A percentile compares a stretch with the other conserved stretches of the same genome.
phyloP scores from a whole-genome alignment of 2,113 vertebrate species.

The Hippocampus abdominalis region DNA sequence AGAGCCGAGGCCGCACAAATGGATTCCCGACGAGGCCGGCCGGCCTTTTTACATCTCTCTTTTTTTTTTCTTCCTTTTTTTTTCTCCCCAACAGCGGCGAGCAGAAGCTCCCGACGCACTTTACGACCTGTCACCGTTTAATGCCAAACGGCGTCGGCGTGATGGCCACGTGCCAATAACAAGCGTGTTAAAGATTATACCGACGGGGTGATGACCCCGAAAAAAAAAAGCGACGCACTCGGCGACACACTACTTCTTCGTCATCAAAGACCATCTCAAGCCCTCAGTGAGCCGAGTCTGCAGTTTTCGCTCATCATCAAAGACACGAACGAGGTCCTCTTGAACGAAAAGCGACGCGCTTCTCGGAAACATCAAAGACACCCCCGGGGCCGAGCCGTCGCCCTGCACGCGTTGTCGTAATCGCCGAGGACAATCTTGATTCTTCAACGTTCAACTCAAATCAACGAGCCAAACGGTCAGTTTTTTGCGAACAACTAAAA shows the following conservation, averaged over 20 bases:
- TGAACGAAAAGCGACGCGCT: too few species aligned
- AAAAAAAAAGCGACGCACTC: neutral
- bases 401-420: too few species aligned
- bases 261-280: too few species aligned
- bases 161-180: neutral
- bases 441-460: too few species aligned
- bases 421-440: too few species aligned
- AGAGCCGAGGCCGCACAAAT: neutral
- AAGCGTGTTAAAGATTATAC: neutral
- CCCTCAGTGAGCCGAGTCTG: too few species aligned
- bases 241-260: neutral
- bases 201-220: neutral
- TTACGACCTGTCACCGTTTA: neutral
- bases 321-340: too few species aligned
- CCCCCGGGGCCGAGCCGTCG: too few species aligned
- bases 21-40: neutral
- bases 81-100: neutral
- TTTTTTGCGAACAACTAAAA: neutral
- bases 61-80: neutral
- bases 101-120: neutral
- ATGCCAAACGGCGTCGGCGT: neutral
- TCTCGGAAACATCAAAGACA: neutral
- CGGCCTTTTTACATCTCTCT: neutral
- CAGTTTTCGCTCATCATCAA: too few species aligned
- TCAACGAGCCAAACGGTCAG: too few species aligned